Evolutionary conservation across 2,888 invertebrate species (phyloP).

Genomic region (Aethes cnicana): DNA sequence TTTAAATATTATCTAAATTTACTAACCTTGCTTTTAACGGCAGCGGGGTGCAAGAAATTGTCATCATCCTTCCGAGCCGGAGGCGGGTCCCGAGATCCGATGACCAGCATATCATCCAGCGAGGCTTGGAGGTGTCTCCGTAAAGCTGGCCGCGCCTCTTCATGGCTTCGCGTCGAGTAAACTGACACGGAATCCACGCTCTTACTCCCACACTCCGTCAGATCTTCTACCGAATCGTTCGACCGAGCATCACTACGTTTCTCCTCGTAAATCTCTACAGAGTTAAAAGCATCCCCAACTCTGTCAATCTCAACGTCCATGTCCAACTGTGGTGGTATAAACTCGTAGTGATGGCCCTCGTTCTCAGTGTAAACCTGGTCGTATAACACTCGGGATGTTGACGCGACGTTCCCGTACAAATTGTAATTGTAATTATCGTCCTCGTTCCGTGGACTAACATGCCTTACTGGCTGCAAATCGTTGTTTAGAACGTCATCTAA

Average conservation of each 20-base stretch:
- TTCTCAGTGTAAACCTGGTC: slow-evolving; percentile 74
- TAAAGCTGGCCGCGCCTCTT: slow-evolving; percentile 63
- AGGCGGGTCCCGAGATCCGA: slow-evolving; percentile 58
- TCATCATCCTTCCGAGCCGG: slow-evolving; percentile 57
- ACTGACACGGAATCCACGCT: slow-evolving; percentile 82
- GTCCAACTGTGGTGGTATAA: slow-evolving; percentile 55
- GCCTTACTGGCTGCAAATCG: slow-evolving; percentile 59
- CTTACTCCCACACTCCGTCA: slow-evolving; percentile 69
- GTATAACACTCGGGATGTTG: slow-evolving; percentile 65
- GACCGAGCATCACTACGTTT: slow-evolving; percentile 58
- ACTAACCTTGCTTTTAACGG: slow-evolving; percentile 68
- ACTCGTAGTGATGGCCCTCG: slow-evolving; percentile 70
- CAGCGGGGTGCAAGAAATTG: slow-evolving; percentile 71
- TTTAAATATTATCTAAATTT: not conserved
- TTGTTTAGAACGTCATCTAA: slow-evolving; percentile 69
- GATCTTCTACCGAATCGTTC: slow-evolving; percentile 80
- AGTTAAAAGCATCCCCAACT: slow-evolving; percentile 65
- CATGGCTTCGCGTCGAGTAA: slow-evolving; percentile 83
- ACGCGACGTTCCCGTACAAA: slow-evolving; percentile 62
- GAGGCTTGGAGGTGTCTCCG: slow-evolving; percentile 73
- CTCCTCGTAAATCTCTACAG: slow-evolving; percentile 72
- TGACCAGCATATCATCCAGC: slow-evolving; percentile 82
- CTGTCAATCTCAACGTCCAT: slow-evolving; percentile 61
- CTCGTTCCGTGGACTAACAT: slow-evolving; percentile 56
- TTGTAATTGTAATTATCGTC: slow-evolving; percentile 79